Evolutionary conservation across 2,888 invertebrate species (phyloP).

Genomic region (Anagyrus pseudococci): DNA sequence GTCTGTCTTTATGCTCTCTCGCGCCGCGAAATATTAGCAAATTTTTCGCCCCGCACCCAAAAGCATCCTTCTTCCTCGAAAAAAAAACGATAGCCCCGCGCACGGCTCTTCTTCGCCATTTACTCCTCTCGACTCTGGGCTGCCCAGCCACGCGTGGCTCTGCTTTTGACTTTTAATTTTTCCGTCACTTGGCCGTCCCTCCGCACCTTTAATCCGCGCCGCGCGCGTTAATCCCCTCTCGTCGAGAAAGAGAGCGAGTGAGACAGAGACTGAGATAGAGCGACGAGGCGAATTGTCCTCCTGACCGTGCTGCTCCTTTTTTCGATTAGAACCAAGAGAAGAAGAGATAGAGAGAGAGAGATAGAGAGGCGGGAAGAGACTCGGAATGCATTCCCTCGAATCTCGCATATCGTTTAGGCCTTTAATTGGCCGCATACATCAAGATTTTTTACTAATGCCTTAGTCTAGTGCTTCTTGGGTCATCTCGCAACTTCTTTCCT

Average conservation of each 20-base stretch:
- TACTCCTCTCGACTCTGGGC: background rate
- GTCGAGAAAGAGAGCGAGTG: background rate
- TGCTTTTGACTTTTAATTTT: slow-evolving; percentile 29
- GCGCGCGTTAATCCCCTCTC: slow-evolving; percentile 15
- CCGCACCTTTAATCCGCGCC: slow-evolving; percentile 27
- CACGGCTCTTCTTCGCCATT: background rate
- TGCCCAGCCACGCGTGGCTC: background rate
- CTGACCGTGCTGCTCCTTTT: background rate
- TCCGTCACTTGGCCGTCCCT: slow-evolving; percentile 18
- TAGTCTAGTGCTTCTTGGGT: too few species aligned
- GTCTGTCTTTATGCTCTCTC: slow-evolving; percentile 56
- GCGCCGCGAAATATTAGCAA: slow-evolving; percentile 53
- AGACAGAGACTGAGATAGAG: slow-evolving; percentile 1
- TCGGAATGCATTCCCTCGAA: too few species aligned
- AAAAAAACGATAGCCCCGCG: background rate
- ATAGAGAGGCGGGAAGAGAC: too few species aligned
- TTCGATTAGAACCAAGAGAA: background rate
- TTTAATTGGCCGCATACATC: slow-evolving; percentile 20
- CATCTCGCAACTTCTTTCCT: too few species aligned
- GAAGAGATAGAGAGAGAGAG: background rate
- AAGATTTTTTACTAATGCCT: too few species aligned
- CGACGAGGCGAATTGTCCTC: slow-evolving; percentile 27
- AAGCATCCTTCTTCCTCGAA: background rate
- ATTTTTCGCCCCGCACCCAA: slow-evolving; percentile 46
- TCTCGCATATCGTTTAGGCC: slow-evolving; percentile 16